Evolutionary conservation across 2,113 vertebrate species (phyloP), one percentile per base, ranked within the genome.

Genomic region (Chaenogobius annularis): DNA sequence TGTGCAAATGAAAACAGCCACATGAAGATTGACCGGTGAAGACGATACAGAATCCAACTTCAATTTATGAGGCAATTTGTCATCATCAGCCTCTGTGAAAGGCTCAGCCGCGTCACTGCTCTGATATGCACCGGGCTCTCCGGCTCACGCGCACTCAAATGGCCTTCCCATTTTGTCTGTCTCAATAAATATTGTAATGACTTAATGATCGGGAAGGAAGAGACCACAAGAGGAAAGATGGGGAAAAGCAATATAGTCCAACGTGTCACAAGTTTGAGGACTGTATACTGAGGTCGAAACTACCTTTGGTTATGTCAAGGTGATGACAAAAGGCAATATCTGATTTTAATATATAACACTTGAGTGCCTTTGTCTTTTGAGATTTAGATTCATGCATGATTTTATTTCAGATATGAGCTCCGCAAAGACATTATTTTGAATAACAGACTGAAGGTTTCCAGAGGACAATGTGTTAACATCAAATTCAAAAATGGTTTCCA

Each of bases 41-140:
- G 67, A 80, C 72, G 48, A 20, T 69, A 72, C 66, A 73, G 67
- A 73, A 83, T 83, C 47, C 66, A 67, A 72, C 37, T 75, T 78
- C 46, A 23, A 83, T 85, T 82, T 77, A 73, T 78, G 48, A 85
- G 80, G 81, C 82, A 81, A 83, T 85, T 67, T 82, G 83, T 85
- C 78, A 80, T 79, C 72, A 77, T 83, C 82, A 79, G 46, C 80
- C 68, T 22, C 43, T 31, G 66, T 77, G 76, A 78, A 63, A 77
- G 75, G n/a, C 19, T 37, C 78, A 54, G 71, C 70, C 78, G 80
- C 70, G 71, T 79, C 68, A 58, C 65, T 5, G 76, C 66, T 58
- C 67, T 80, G 68, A 85, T 82, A 43, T 1, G 13, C 69, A 47
- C 58, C 50, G 62, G 61, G 74, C 70, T 78, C 48, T 31, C 19